Base-by-base conservation (phyloP, 2,113 vertebrate genomes). In the Microcebus tavaratra region DNA sequence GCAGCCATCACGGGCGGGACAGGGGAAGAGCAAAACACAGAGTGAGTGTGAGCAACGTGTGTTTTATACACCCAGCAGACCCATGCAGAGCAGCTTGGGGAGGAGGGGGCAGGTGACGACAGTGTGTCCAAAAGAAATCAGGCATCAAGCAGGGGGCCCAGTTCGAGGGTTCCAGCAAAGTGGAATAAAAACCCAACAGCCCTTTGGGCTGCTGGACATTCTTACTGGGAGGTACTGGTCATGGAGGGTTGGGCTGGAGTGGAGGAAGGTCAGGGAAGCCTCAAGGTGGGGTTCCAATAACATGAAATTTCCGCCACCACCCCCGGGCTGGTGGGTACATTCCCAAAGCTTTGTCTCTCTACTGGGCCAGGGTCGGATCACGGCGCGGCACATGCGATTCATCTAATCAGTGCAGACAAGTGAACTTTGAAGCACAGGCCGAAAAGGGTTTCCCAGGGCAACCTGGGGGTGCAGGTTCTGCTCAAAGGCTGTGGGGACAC, bases 11-110 rank as follows among this genome's bases (percentile, higher is more conserved):
- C 21, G 36, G 89, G 82, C 78, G 94, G 95, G 59, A 90, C 0
- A 2, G 73, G 78, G 95, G 68, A 18, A 94, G 39, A 95, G 91
- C 67, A 97, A 91, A 97, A 67, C 17, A 97, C 10, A 75, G 34
- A 63, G 63, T 91, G 55, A 97, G 48, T 57, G 55, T 82, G 17
- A 21, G 36, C 78, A 29, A 36, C 10, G 39, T 7, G 1, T 0
- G 1, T 42, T 6, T 2, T 0, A 61, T 2, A 1, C 0, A 13
- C 17, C 29, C 17, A 17, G 6, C 14, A 25, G 65, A 36, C 3
- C 17, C 13, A 2, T 0, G 27, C 0, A 1, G 34, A 31, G 50
- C 23, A 29, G 39, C 57, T n/a, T 2, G 34, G 25, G 36, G 6
- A 4, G 1, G 2, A 31, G 6, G 8, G 5, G 10, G 2, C n/a